phyloP scores from a whole-genome alignment of 1,140 invertebrate genomes.

The Geopemphigus sp. region DNA sequence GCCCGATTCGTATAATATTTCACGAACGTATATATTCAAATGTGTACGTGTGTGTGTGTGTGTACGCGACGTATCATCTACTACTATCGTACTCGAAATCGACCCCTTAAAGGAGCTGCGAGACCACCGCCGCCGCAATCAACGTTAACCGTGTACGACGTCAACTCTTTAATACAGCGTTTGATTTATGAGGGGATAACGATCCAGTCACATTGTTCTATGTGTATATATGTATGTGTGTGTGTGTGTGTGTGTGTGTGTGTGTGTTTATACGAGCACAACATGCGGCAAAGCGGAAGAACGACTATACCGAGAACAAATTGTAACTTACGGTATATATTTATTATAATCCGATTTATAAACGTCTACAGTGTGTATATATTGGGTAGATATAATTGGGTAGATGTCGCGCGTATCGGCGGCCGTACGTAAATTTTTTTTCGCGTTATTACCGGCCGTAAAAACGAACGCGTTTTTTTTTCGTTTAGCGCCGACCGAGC shows the following conservation, averaged over 20 bases:
- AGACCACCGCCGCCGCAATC: conserved; percentile 19
- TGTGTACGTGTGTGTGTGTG: too few relatives aligned
- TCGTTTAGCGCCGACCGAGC: too few relatives aligned
- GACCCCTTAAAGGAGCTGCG: conserved; percentile 1
- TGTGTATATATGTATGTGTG: neutral
- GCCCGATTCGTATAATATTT: neutral
- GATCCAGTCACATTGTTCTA: conserved; percentile 32
- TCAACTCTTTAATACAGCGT: conserved; percentile 35
- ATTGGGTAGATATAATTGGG: too few relatives aligned
- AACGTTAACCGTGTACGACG: conserved; percentile 38
- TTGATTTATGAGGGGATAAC: conserved; percentile 46
- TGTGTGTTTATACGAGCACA: too few relatives aligned
- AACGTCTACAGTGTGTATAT: neutral
- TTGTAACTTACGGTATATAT: neutral
- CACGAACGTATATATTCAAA: too few relatives aligned
- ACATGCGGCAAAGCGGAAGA: conserved; percentile 15
- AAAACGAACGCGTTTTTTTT: too few relatives aligned
- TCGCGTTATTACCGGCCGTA: too few relatives aligned
- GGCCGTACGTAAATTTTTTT: too few relatives aligned
- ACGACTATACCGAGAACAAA: conserved; percentile 16
- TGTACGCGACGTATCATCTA: neutral
- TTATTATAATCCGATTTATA: conserved; percentile 2
- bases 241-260: neutral
- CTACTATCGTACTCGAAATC: conserved; percentile 25
- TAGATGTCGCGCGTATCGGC: too few relatives aligned